These are phyloP conservation scores for Clivina fossor DNA, from an alignment of 2,888 invertebrate species.

Conservation along the genomic window DNA sequence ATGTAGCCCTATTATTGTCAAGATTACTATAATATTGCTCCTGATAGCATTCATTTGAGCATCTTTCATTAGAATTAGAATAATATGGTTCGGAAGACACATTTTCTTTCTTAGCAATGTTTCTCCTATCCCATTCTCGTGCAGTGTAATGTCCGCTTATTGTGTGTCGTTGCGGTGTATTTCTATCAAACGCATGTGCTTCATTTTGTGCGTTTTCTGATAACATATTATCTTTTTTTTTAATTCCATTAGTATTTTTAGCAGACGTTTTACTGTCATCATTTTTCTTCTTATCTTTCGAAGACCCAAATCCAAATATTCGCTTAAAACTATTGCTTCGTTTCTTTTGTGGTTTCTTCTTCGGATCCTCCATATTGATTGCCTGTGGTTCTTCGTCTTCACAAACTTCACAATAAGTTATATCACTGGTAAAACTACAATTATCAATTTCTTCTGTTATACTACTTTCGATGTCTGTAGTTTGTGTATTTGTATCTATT, in stretches of 20 bases:
- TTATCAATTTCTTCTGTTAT: slow-evolving; percentile 15
- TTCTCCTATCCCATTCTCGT: slow-evolving; percentile 18
- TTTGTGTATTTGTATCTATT: slow-evolving; percentile 7
- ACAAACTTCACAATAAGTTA: slow-evolving; percentile 27
- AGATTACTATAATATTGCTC: slow-evolving; percentile 19
- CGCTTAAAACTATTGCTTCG: slow-evolving; percentile 48
- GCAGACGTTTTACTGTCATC: slow-evolving; percentile 46
- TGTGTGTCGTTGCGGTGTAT: slow-evolving; percentile 45
- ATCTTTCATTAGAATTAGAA: slow-evolving; percentile 20
- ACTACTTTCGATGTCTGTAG: neutral
- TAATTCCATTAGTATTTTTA: slow-evolving; percentile 31
- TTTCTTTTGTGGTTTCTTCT: slow-evolving; percentile 44
- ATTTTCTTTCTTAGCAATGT: slow-evolving; percentile 10
- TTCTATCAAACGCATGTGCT: slow-evolving; percentile 46
- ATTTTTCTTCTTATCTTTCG: slow-evolving; percentile 49
- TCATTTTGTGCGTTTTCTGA: slow-evolving; percentile 49
- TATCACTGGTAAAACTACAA: slow-evolving; percentile 23
- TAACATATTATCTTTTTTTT: slow-evolving; percentile 36
- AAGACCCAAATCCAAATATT: slow-evolving; percentile 47
- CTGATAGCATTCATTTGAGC: neutral
- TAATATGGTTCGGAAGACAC: slow-evolving; percentile 17
- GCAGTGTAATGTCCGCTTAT: slow-evolving; percentile 20
- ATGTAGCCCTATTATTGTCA: slow-evolving; percentile 21
- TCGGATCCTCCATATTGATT: slow-evolving; percentile 46
- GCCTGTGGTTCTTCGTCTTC: slow-evolving; percentile 47